Evolutionary conservation across 2,113 vertebrate species (phyloP).

Genomic region (Strix aluco): DNA sequence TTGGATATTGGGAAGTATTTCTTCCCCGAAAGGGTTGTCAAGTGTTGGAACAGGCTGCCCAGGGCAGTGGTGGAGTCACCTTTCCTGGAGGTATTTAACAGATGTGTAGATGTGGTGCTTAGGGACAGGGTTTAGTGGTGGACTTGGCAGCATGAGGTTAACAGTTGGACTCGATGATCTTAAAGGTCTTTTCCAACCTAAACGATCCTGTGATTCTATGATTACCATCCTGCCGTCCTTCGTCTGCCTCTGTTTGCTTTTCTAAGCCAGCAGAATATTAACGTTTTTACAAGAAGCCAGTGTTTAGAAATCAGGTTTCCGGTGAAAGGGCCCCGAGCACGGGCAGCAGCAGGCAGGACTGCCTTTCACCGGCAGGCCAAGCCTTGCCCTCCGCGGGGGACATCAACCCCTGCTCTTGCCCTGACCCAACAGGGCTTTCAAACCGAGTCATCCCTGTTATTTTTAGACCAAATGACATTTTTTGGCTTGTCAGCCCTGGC

Average conservation of each 20-base stretch:
- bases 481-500: slow-evolving; percentile 24
- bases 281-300: not conserved
- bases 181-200: not conserved
- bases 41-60: too few relatives aligned
- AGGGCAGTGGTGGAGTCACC: not conserved
- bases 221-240: not conserved
- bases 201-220: not conserved
- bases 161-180: not conserved
- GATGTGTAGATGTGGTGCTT: rapidly evolving
- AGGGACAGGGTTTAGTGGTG: not conserved
- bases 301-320: not conserved
- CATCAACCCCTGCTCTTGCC: not conserved
- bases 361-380: not conserved
- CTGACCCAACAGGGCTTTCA: not conserved
- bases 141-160: too few relatives aligned
- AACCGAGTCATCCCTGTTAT: not conserved
- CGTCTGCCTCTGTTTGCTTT: not conserved
- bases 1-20: too few relatives aligned
- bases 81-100: too few relatives aligned
- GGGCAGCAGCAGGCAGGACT: not conserved
- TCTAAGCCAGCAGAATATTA: not conserved
- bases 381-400: not conserved
- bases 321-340: not conserved
- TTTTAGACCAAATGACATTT: slow-evolving; percentile 35
- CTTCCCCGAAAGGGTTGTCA: too few relatives aligned